phyloP scores from a whole-genome alignment of 2,113 vertebrate genomes.

The Marcusenius ussheri region DNA sequence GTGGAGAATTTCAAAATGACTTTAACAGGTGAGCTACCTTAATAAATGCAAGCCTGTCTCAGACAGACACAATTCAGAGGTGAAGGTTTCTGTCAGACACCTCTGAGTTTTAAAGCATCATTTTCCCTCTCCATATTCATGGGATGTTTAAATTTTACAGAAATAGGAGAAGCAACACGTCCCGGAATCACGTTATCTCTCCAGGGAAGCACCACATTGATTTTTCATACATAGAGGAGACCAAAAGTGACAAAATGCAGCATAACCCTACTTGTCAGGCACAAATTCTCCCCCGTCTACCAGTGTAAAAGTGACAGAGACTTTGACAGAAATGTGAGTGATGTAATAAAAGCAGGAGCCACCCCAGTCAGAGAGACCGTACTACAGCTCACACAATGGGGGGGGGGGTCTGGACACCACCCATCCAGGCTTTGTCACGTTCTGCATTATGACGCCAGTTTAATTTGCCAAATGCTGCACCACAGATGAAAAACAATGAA shows the following conservation, averaged over 20 bases:
- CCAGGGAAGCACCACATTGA: neutral
- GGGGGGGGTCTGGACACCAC: neutral
- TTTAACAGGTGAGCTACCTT: neutral
- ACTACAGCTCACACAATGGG: neutral
- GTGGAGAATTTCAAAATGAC: neutral
- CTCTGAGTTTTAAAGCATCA: neutral
- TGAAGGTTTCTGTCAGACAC: conserved; percentile 8
- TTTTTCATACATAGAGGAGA: neutral
- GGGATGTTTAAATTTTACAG: neutral
- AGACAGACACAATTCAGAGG: conserved; percentile 2
- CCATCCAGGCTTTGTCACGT: neutral
- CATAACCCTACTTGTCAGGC: neutral
- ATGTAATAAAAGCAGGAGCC: neutral
- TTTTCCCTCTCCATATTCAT: neutral
- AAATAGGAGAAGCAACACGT: neutral
- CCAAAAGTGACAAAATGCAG: conserved; percentile 7
- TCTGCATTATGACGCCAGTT: neutral
- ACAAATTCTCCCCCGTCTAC: neutral
- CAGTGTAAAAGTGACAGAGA: neutral
- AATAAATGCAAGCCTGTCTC: conserved; percentile 5
- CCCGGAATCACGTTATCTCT: neutral
- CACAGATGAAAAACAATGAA: neutral
- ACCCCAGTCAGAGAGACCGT: neutral
- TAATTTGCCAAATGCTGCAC: neutral
- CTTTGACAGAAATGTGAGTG: conserved; percentile 5